phyloP scores from a whole-genome alignment of 2,797 vertebrate genomes.

The Mionectes olivaceus region DNA sequence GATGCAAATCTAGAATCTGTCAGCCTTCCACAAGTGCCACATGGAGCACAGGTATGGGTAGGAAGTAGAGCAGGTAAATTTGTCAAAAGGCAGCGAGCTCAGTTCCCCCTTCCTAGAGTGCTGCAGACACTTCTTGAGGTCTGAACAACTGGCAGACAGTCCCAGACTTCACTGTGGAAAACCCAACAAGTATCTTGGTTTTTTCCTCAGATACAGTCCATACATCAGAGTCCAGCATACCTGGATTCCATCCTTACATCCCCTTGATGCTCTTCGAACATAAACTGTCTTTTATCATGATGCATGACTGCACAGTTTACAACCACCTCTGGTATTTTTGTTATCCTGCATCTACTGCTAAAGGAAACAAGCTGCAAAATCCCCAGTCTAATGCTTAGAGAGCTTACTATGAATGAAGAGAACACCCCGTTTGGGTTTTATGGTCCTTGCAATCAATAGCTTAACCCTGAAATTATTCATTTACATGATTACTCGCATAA shows the following conservation, averaged over 20 bases:
- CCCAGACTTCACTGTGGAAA: neutral
- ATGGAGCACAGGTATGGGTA: neutral
- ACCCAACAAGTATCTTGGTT: neutral
- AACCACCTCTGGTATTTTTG: neutral
- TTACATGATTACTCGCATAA: conserved; percentile 21
- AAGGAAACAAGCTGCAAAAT: neutral
- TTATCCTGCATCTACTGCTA: neutral
- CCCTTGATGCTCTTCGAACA: neutral
- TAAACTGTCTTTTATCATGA: neutral
- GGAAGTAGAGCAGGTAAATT: neutral
- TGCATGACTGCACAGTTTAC: neutral
- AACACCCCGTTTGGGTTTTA: neutral
- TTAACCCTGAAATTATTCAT: conserved; percentile 47
- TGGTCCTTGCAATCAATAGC: conserved; percentile 7
- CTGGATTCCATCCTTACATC: neutral
- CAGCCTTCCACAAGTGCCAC: neutral
- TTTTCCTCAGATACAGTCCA: neutral
- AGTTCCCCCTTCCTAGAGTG: neutral
- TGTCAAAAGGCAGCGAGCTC: neutral
- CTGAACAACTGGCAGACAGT: neutral
- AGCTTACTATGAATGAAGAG: neutral
- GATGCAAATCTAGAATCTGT: neutral
- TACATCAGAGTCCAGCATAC: neutral
- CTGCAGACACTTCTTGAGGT: neutral
- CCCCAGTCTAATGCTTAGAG: neutral